Conservation (phyloP, 2,888 invertebrate species). For the Mechanitis messenoides region DNA sequence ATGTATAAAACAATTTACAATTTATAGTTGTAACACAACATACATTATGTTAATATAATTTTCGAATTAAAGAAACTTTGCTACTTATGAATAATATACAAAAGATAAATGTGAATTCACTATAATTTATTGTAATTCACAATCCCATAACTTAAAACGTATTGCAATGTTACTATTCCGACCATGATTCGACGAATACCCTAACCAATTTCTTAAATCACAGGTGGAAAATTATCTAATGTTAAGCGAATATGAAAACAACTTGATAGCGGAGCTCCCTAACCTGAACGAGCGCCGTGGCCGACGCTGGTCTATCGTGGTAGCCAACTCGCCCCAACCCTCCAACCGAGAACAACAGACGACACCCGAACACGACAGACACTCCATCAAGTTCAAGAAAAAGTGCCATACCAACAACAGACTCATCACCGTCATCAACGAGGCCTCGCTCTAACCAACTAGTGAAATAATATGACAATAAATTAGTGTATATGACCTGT, state of each 20-base stretch:
- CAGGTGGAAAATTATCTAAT: conserved; percentile 89
- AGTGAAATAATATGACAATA: conserved; percentile 65
- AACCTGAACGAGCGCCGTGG: conserved; percentile 83
- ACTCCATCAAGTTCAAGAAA: conserved; percentile 67
- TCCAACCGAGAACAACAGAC: conserved; percentile 50
- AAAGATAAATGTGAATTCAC: too few relatives aligned
- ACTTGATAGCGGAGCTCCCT: conserved; percentile 86
- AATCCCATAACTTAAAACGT: background rate
- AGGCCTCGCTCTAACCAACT: conserved; percentile 77
- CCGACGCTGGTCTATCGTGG: conserved; percentile 83
- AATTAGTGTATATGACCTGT: conserved; percentile 64
- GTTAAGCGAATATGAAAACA: conserved; percentile 91
- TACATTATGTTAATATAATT: too few relatives aligned
- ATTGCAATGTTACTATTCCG: too few relatives aligned
- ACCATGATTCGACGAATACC: too few relatives aligned
- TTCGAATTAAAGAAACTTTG: too few relatives aligned
- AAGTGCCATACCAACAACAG: conserved; percentile 78
- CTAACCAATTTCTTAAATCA: too few relatives aligned
- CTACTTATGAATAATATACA: too few relatives aligned
- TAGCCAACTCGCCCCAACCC: conserved; percentile 49
- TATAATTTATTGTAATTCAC: background rate
- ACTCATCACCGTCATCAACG: conserved; percentile 87
- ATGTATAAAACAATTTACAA: too few relatives aligned
- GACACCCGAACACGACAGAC: conserved; percentile 56
- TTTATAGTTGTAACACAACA: too few relatives aligned